Conservation (phyloP, 2,888 invertebrate genomes). For the Microchrysa polita region DNA sequence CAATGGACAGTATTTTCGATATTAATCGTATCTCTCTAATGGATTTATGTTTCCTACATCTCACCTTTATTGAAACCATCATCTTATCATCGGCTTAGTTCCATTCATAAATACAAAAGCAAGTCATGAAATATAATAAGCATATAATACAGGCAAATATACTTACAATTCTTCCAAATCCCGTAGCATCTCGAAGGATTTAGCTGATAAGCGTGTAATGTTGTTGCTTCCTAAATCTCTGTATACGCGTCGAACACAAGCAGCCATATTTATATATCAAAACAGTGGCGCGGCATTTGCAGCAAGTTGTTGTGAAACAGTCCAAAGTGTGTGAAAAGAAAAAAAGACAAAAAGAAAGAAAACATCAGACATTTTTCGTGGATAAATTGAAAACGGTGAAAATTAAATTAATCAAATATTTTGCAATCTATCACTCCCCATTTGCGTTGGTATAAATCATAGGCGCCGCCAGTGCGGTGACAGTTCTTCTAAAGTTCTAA, state of each 20-base stretch:
- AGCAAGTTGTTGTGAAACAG: not conserved
- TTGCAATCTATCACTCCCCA: constrained; percentile 43
- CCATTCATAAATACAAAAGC: not conserved
- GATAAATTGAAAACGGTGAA: constrained; percentile 21
- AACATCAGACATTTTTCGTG: constrained; percentile 1
- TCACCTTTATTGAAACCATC: no score
- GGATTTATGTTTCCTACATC: no score
- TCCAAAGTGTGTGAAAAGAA: not conserved
- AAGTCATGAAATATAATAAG: not conserved
- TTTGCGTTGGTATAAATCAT: not conserved
- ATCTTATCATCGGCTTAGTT: no score
- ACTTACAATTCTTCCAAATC: constrained; percentile 82
- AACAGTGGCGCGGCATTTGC: not conserved
- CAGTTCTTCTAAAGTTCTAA: not conserved
- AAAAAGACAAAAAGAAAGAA: not conserved
- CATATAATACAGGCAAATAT: not conserved
- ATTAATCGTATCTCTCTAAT: no score
- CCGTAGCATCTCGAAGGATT: constrained; percentile 74
- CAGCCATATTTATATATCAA: not conserved
- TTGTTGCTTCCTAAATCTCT: constrained; percentile 86
- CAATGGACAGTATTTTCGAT: no score
- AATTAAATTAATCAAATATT: constrained; percentile 47
- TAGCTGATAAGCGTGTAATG: constrained; percentile 76
- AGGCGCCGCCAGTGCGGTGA: constrained; percentile 7
- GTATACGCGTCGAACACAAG: constrained; percentile 55